These are phyloP conservation scores for Scleropages formosus DNA, from an alignment of 2,797 vertebrate species.

Conservation along the genomic window DNA sequence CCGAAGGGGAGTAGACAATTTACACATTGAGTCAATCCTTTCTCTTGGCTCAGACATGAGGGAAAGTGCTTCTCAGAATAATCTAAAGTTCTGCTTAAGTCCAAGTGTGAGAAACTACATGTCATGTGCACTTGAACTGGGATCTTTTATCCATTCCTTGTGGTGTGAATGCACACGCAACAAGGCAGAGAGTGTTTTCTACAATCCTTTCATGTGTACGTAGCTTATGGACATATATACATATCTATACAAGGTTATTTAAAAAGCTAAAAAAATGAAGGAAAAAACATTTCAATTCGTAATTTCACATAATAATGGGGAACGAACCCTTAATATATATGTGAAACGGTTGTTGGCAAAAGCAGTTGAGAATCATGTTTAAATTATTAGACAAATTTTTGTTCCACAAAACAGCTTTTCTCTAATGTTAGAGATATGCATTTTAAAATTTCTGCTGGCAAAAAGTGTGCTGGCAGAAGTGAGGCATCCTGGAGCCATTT, in stretches of 20 bases:
- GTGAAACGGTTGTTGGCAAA: too few relatives aligned
- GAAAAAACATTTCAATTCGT: too few relatives aligned
- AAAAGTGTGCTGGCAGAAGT: background rate
- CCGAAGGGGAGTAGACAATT: conserved; percentile 37
- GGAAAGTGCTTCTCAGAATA: background rate
- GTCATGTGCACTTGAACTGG: background rate
- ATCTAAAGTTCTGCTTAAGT: background rate
- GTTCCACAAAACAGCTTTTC: background rate
- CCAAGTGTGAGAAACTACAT: background rate
- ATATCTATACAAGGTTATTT: too few relatives aligned
- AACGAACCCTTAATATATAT: too few relatives aligned
- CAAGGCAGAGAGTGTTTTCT: too few relatives aligned
- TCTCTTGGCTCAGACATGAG: background rate
- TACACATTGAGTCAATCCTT: conserved; percentile 18
- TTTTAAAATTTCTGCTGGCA: conserved; percentile 12
- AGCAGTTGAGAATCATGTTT: too few relatives aligned
- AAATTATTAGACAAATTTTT: background rate
- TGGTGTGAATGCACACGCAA: too few relatives aligned
- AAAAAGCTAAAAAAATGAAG: too few relatives aligned
- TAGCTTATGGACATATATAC: too few relatives aligned
- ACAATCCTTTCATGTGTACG: too few relatives aligned
- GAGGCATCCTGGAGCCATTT: background rate
- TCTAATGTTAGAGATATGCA: background rate
- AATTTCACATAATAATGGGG: too few relatives aligned
- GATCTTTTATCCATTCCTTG: background rate